Conservation (phyloP, 2,888 invertebrate species). For the Spatulosminthurus flaviceps region DNA sequence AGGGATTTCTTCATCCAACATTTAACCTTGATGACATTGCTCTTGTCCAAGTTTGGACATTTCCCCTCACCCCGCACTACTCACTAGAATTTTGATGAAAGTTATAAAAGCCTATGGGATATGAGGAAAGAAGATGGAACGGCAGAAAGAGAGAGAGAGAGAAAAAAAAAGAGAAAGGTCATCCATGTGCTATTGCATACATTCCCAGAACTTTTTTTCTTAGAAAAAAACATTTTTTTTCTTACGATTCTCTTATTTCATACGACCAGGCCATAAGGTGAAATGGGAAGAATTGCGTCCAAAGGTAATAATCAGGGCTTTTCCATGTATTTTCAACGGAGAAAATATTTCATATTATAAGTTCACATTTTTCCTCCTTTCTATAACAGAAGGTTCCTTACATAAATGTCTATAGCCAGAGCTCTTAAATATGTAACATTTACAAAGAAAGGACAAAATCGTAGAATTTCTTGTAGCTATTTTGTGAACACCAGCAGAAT, state of each 20-base stretch:
- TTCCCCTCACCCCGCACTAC: constrained; percentile 39
- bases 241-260: neutral
- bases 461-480: no score
- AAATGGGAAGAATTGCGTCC: constrained; percentile 28
- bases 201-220: constrained; percentile 32
- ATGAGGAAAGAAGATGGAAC: neutral
- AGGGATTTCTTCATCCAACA: constrained; percentile 46
- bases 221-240: neutral
- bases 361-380: neutral
- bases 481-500: no score
- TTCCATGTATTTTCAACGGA: neutral
- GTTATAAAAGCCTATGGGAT: constrained; percentile 45
- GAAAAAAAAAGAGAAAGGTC: constrained; percentile 36
- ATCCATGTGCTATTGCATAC: constrained; percentile 33
- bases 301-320: constrained; percentile 31
- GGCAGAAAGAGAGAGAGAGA: neutral
- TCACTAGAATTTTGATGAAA: constrained; percentile 55
- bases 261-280: constrained; percentile 37
- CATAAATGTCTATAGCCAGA: no score
- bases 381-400: neutral
- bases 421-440: no score
- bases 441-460: no score
- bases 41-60: constrained; percentile 48
- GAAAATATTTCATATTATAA: no score
- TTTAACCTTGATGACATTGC: constrained; percentile 46